phyloP scores from a whole-genome alignment of 2,113 vertebrate genomes.

The Gobio gobio region DNA sequence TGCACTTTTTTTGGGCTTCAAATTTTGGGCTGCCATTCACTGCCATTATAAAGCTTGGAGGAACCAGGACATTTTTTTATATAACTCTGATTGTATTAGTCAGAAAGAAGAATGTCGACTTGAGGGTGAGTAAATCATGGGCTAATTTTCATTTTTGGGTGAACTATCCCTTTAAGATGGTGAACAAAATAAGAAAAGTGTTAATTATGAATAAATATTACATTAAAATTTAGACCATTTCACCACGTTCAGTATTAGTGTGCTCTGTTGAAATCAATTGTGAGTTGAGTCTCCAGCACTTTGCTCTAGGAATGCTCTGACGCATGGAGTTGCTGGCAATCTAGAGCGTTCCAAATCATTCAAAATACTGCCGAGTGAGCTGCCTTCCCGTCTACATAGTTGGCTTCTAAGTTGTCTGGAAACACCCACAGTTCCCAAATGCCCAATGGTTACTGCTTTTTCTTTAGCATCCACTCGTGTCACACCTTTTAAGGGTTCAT shows the following conservation, averaged over 20 bases:
- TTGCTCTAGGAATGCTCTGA: background rate
- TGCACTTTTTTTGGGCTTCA: too few species aligned
- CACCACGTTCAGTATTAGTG: background rate
- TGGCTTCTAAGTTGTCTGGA: background rate
- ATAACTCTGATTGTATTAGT: too few species aligned
- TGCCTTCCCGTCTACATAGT: background rate
- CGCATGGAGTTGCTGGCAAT: background rate
- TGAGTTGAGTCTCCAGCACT: background rate
- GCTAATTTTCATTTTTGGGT: too few species aligned
- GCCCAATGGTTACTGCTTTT: background rate
- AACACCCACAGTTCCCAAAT: background rate
- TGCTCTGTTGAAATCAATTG: background rate
- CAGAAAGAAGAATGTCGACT: too few species aligned
- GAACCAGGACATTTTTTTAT: too few species aligned
- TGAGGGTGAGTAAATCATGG: too few species aligned
- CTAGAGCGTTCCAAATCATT: background rate
- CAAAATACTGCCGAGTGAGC: background rate
- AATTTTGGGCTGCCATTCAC: too few species aligned
- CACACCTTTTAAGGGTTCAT: slow-evolving; percentile 1
- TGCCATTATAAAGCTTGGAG: too few species aligned
- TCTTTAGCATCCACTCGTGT: background rate
- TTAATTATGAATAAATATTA: background rate
- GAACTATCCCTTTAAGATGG: background rate
- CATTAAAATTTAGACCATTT: background rate
- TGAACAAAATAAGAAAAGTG: background rate